Base-by-base conservation (phyloP, 2,888 invertebrate species). In the Clepsis dumicolana region DNA sequence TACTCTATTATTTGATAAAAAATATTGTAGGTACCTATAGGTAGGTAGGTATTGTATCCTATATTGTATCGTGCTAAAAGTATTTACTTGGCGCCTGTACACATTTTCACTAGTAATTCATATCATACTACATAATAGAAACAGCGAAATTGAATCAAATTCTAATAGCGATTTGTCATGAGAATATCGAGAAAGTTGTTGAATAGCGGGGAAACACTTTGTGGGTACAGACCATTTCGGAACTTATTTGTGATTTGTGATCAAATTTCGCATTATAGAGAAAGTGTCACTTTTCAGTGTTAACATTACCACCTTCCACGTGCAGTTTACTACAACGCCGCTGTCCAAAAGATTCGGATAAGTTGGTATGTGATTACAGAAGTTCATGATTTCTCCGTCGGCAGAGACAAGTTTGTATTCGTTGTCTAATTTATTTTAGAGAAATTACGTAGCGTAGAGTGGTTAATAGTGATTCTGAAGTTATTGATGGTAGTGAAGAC, bases 201-300 rank as follows among this genome's bases (percentile, higher is more conserved):
- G 32, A 21, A 7, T 12, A 5, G 10, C n/a, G 35, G 29, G 21
- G 24, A 35, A 12, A 21, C 2, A n/a, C 21, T 48, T 48, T 48
- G 21, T n/a, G n/a, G n/a, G n/a, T 18, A 2, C 48, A 12, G 7
- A 21, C 18, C 10, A 48, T 48, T 48, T 21, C 21, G 12, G 3
- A 48, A 48, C 48, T 21, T 54, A 32, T 54, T 56, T 35, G 56
- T 21, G 18, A 32, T 54, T 54, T 18, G 32, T 56, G 21, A 35
- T 56, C 32, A 56, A 56, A 56, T 56, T 35, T 56, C 56, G n/a
- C 24, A 56, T 56, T 56, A 35, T 25, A 24, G n/a, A 52, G 25
- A 14, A 35, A 21, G 56, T n/a, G 56, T 8, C 24, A 35, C 21
- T 56, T 56, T 56, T 21, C 32, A 7, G 56, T 56, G 8, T 56